These are phyloP conservation scores for Cynocephalus volans DNA, from an alignment of 2,113 vertebrate species.

Conservation along the genomic window DNA sequence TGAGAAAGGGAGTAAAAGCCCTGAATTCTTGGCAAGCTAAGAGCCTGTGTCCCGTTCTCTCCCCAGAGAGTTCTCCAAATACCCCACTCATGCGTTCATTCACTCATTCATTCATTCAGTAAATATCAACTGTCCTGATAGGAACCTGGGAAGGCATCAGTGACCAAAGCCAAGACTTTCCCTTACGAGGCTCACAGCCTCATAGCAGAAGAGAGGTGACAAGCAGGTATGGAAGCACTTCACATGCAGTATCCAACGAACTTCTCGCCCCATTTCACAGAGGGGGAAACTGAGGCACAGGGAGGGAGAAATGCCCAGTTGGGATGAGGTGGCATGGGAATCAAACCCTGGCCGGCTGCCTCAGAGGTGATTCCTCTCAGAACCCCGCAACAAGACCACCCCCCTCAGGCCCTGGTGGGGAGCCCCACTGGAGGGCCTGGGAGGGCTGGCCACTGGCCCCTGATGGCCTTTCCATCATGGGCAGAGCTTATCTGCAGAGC, in stretches of 20 bases:
- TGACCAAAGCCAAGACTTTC: neutral
- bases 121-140: neutral
- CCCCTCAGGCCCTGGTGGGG: neutral
- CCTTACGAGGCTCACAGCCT: neutral
- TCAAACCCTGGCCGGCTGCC: neutral
- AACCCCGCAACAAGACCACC: neutral
- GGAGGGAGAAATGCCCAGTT: neutral
- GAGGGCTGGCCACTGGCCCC: too few species aligned
- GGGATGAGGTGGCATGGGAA: neutral
- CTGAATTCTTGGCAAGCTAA: neutral
- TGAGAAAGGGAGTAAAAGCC: neutral
- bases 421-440: neutral
- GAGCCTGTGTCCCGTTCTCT: neutral
- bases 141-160: neutral
- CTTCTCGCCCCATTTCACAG: neutral
- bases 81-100: neutral
- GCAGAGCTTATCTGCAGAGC: neutral
- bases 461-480: neutral
- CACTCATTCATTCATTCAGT: neutral
- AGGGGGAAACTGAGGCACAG: neutral
- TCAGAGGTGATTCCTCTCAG: neutral
- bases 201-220: neutral
- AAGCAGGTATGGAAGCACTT: neutral
- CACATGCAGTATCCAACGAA: rapidly evolving
- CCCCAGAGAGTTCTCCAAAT: neutral